Percentiles rank a stretch among this genome's conserved stretches.
Evolutionary conservation across 35 echinoderm and acorn worm genomes (phyloP).

Genomic region (Lytechinus variegatus): DNA sequence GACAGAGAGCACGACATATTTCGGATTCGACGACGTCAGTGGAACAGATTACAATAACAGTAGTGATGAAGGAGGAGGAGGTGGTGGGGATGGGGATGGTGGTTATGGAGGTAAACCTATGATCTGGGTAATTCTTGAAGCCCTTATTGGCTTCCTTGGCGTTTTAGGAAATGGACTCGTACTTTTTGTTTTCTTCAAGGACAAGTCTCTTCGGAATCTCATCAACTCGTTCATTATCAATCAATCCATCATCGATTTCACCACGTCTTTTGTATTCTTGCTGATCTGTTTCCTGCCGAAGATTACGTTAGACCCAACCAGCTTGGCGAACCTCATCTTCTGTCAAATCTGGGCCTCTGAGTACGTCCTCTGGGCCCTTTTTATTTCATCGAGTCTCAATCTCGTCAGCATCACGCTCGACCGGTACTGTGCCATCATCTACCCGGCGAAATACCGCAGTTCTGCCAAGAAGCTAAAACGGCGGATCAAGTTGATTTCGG

Average conservation of each 20-base stretch:
- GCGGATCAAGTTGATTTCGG: constrained; percentile 61
- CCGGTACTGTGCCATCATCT: constrained; percentile 78
- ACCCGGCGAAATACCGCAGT: constrained; percentile 67
- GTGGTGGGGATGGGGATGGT: not conserved
- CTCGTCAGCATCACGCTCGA: constrained; percentile 80
- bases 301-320: constrained; percentile 36
- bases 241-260: constrained; percentile 87
- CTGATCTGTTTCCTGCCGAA: constrained; percentile 67
- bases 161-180: constrained; percentile 81
- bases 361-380: constrained; percentile 84
- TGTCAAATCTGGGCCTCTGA: constrained; percentile 84
- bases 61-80: not conserved
- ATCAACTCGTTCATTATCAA: constrained; percentile 93
- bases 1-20: not conserved
- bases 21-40: not conserved
- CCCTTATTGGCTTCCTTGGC: constrained; percentile 74
- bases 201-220: constrained; percentile 68
- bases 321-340: constrained; percentile 50
- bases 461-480: constrained; percentile 46
- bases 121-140: constrained; percentile 51
- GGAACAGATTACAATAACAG: not conserved
- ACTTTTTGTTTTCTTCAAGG: constrained; percentile 72
- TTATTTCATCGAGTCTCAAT: constrained; percentile 81
- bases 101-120: not conserved
- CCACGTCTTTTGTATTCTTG: constrained; percentile 75